These are phyloP conservation scores for Cyrtodaria siliqua DNA, from an alignment of 2,888 invertebrate genomes.

Conservation along the genomic window DNA sequence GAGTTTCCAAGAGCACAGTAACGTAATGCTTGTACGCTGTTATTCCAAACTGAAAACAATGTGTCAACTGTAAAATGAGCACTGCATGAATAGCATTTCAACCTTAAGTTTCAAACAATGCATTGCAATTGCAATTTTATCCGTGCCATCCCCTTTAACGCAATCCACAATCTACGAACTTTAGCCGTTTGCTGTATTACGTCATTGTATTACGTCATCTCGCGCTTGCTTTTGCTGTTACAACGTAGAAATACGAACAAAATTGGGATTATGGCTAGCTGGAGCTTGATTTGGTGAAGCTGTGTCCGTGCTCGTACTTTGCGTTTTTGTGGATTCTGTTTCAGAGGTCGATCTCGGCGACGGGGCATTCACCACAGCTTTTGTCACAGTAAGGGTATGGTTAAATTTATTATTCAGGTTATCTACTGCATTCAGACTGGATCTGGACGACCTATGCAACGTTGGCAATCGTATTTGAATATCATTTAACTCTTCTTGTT, in stretches of 20 bases:
- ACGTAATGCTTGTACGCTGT: no score
- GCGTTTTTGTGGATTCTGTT: conserved; percentile 75
- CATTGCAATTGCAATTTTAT: background rate
- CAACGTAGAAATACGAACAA: conserved; percentile 81
- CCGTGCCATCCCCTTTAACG: no score
- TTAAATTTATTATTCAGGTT: conserved; percentile 73
- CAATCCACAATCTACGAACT: no score
- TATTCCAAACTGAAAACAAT: no score
- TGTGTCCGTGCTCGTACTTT: conserved; percentile 74
- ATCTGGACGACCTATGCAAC: conserved; percentile 75
- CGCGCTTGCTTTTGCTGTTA: conserved; percentile 47
- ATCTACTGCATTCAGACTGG: conserved; percentile 77
- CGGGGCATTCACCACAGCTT: conserved; percentile 79
- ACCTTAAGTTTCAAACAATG: background rate
- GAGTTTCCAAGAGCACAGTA: no score
- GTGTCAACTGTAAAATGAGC: no score
- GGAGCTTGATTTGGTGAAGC: conserved; percentile 63
- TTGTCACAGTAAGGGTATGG: conserved; percentile 80
- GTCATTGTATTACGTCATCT: background rate
- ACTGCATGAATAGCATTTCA: no score
- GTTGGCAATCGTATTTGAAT: conserved; percentile 80
- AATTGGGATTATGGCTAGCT: conserved; percentile 61
- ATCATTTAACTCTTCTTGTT: conserved; percentile 82
- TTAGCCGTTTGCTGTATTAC: no score
- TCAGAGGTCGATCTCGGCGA: conserved; percentile 81